A percentile compares a stretch with the other conserved stretches of the same genome.
These are phyloP conservation scores for Microplitis manilae DNA, from an alignment of 2,888 invertebrate genomes.

Conservation along the genomic window DNA sequence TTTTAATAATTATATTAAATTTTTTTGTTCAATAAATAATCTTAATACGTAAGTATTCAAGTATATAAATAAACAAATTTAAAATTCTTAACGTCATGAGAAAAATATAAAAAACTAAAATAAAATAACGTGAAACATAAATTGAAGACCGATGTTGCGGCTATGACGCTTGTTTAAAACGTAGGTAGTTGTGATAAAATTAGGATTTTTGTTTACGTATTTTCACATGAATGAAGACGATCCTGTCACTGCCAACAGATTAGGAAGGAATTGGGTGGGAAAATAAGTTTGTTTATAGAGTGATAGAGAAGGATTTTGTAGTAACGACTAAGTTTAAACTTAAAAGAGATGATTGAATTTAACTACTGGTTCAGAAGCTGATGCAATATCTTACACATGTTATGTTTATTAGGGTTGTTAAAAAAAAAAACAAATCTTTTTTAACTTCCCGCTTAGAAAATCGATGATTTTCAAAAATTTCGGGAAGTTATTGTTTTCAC, in stretches of 20 bases:
- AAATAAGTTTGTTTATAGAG: conserved; percentile 1
- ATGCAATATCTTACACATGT: conserved; percentile 5
- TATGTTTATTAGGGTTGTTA: no score
- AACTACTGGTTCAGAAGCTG: background rate
- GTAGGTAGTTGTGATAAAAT: conserved; percentile 35
- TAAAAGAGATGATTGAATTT: background rate
- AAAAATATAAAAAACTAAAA: background rate
- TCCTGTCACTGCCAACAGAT: conserved; percentile 42
- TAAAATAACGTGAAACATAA: conserved; percentile 1
- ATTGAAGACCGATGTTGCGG: conserved; percentile 10
- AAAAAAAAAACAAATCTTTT: no score
- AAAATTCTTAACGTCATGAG: background rate
- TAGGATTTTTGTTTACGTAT: conserved; percentile 48
- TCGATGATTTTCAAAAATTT: no score
- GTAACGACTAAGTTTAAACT: background rate
- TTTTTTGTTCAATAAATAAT: background rate
- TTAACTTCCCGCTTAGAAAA: no score
- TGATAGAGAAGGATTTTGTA: background rate
- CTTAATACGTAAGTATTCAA: background rate
- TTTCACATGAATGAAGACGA: conserved; percentile 59
- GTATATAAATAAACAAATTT: background rate
- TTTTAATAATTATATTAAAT: background rate
- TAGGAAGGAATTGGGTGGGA: background rate
- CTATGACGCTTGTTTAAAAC: background rate
- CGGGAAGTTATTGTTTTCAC: no score